Evolutionary conservation across 1,140 invertebrate species (phyloP).

Genomic region (Drosophila parabipectinata): DNA sequence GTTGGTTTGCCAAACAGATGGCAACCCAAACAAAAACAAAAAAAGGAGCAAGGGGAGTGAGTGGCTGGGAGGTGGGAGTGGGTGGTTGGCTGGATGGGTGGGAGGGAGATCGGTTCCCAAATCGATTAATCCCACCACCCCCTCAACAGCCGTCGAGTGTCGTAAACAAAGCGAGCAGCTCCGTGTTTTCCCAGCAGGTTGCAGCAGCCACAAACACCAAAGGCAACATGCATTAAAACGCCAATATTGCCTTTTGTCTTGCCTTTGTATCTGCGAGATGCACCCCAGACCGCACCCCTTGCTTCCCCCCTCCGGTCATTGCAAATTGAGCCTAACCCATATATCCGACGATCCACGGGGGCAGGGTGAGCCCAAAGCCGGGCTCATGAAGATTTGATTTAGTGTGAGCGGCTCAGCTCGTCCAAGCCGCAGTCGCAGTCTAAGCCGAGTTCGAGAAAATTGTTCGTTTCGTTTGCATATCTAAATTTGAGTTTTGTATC

Average conservation of each 20-base stretch:
- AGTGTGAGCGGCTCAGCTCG: conserved; percentile 40
- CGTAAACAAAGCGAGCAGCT: conserved; percentile 64
- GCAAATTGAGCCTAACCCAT: conserved; percentile 81
- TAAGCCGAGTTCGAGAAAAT: conserved; percentile 36
- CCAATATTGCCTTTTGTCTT: conserved; percentile 60
- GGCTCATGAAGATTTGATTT: conserved; percentile 82
- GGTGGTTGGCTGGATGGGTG: background rate
- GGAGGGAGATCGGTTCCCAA: conserved; percentile 48
- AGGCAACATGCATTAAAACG: conserved; percentile 69
- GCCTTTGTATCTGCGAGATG: conserved; percentile 60
- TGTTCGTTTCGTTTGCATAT: conserved; percentile 67
- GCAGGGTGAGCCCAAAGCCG: conserved; percentile 3
- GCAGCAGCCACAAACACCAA: conserved; percentile 68
- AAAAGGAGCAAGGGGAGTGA: background rate
- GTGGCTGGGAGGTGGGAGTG: background rate
- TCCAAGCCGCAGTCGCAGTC: too few relatives aligned
- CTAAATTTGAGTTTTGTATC: conserved; percentile 74
- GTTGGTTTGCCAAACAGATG: conserved; percentile 58
- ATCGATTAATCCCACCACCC: conserved; percentile 57
- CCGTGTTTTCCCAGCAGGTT: conserved; percentile 72
- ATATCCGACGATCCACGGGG: conserved; percentile 71
- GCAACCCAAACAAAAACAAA: background rate
- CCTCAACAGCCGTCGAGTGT: conserved; percentile 21
- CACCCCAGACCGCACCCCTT: conserved; percentile 18
- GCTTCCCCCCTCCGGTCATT: conserved; percentile 1